These are phyloP conservation scores for Plecturocebus donacophilus DNA, from an alignment of 2,113 vertebrate genomes.

Conservation along the genomic window DNA sequence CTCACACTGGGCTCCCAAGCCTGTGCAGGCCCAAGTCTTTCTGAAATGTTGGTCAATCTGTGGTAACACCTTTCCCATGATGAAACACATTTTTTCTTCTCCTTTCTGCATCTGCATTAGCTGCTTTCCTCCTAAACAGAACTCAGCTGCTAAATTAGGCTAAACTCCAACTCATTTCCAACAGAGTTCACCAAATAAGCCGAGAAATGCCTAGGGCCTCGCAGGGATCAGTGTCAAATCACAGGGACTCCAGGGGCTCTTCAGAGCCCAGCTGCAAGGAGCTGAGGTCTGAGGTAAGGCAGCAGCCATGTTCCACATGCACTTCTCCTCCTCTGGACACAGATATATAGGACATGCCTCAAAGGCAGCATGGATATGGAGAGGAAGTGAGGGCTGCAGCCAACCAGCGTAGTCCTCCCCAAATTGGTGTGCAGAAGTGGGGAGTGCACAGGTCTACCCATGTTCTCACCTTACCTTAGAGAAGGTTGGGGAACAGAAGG, in stretches of 20 bases:
- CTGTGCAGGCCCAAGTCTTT: background rate
- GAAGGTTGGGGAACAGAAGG: background rate
- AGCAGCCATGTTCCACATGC: too few species aligned
- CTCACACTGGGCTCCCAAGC: background rate
- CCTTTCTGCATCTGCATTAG: background rate
- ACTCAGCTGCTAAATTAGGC: background rate
- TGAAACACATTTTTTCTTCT: background rate
- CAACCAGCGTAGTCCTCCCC: too few species aligned
- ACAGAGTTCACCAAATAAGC: background rate
- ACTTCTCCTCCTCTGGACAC: background rate
- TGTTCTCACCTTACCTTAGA: background rate
- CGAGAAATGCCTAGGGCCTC: background rate
- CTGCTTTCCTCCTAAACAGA: background rate
- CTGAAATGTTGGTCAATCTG: background rate
- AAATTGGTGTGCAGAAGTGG: rapidly evolving
- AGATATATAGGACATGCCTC: rapidly evolving
- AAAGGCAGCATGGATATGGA: background rate
- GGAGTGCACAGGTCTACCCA: too few species aligned
- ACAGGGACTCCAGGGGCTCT: background rate
- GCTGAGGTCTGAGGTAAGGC: background rate
- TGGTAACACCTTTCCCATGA: background rate
- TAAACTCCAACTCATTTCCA: background rate
- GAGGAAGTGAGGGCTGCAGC: background rate
- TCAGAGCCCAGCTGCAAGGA: background rate
- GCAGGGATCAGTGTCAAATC: background rate